Evolutionary conservation across 2,113 vertebrate species (phyloP), one percentile per base, ranked within the genome.

Genomic region (Aplodontia rufa): DNA sequence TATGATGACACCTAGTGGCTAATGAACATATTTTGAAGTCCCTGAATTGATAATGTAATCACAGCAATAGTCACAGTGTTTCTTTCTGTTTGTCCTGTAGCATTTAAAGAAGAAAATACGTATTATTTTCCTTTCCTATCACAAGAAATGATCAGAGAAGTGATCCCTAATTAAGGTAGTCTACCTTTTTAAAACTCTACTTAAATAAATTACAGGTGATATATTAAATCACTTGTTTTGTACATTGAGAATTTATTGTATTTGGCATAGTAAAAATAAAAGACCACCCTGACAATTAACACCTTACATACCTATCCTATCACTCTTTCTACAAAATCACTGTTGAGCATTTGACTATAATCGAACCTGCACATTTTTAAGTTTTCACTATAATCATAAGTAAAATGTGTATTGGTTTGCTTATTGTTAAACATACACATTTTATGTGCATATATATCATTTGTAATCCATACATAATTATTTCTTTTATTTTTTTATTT

Each of bases 1-100:
- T 95, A 69, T 76, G 53, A 76, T 90, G 97, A 96, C 97, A 96
- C 55, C 97, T 97, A 97, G 96, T 97, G 97, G 97, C 58, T 32
- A 51, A 40, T 5, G 14, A 26, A 10, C 51, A 69, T 74, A 93
- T 93, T 86, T 35, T 60, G 42, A 94, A 78, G 78, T 74, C 12
- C 8, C 26, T 3, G 3, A n/a, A 60, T 85, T 51, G n/a, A 78
- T 58, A 55, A 49, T 40, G 53, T 28, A 74, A 83, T 55, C 22
- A n/a, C n/a, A n/a, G n/a, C n/a, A n/a, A n/a, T n/a, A 88, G 4
- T 64, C 60, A 88, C 24, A 26, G 5, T 26, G 10, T 55, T 88
- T 83, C 49, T 42, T 60, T 55, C 87, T 53, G 53, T 49, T 4
- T 13, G 80, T 87, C 71, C 17, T 66, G 32, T 3, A 14, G 76